Evolutionary conservation across 2,888 invertebrate genomes (phyloP).

Genomic region (Machimus atricapillus): DNA sequence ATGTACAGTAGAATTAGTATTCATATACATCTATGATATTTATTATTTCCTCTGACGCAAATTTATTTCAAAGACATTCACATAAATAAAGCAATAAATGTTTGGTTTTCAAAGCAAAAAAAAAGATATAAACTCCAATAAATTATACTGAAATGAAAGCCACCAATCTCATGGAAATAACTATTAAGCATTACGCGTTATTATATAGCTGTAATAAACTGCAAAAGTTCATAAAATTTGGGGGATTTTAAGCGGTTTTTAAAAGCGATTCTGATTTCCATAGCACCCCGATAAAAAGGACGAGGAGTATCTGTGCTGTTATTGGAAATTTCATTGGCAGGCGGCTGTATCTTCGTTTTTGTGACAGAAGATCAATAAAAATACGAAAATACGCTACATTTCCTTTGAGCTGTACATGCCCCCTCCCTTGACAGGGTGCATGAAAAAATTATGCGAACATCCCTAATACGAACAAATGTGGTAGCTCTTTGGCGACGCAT

Average conservation of each 20-base stretch:
- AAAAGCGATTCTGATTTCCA: not conserved
- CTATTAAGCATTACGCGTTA: not conserved
- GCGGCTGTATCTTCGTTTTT: not conserved
- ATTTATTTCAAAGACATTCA: not conserved
- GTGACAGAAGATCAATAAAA: constrained; percentile 20
- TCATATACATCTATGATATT: too few species aligned
- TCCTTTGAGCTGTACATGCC: not conserved
- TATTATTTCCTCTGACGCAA: not conserved
- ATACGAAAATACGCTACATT: constrained; percentile 6
- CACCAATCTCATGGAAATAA: not conserved
- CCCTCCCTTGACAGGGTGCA: not conserved
- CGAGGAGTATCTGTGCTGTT: not conserved
- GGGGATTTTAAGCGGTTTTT: not conserved
- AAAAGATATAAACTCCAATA: not conserved
- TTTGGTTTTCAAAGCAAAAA: not conserved
- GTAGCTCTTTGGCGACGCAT: not conserved
- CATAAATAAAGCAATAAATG: not conserved
- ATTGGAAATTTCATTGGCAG: not conserved
- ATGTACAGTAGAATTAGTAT: too few species aligned
- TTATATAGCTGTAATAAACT: not conserved
- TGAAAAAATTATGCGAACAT: constrained; percentile 20
- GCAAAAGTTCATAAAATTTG: constrained; percentile 18
- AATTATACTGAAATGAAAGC: not conserved
- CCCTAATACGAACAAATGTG: not conserved
- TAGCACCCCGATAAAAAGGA: not conserved